Evolutionary conservation across 1,140 invertebrate genomes (phyloP).

Genomic region (Drosophila grimshawi): DNA sequence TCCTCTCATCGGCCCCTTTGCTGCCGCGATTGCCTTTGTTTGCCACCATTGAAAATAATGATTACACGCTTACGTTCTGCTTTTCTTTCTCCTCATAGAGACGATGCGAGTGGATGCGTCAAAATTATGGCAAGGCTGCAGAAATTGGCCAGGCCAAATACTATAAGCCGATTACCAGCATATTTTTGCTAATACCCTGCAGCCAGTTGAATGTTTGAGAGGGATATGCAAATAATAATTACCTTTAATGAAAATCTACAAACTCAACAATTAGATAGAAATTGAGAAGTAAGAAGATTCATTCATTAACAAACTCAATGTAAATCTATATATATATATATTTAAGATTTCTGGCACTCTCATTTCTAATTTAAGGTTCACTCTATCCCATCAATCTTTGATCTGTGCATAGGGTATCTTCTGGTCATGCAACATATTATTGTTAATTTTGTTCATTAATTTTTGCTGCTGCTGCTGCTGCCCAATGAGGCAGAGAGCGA

Average conservation of each 20-base stretch:
- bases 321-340: too few species aligned
- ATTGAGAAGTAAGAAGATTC: too few species aligned
- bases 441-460: background rate
- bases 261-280: background rate
- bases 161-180: slow-evolving; percentile 71
- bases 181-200: slow-evolving; percentile 26
- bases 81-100: slow-evolving; percentile 28
- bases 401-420: background rate
- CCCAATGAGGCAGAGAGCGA: slow-evolving; percentile 47
- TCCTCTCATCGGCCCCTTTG: background rate
- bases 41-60: slow-evolving; percentile 59
- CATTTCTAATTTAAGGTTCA: background rate
- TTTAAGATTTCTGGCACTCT: background rate
- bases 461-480: slow-evolving; percentile 11
- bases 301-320: too few species aligned
- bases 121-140: slow-evolving; percentile 53
- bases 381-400: background rate
- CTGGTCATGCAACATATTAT: background rate
- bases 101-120: slow-evolving; percentile 32
- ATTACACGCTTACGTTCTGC: slow-evolving; percentile 62
- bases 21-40: slow-evolving; percentile 45
- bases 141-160: slow-evolving; percentile 58
- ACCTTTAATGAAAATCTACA: background rate
- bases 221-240: background rate
- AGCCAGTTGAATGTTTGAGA: background rate